Evolutionary conservation across 2,797 vertebrate genomes (phyloP).

Genomic region (Gobio occitaniae): DNA sequence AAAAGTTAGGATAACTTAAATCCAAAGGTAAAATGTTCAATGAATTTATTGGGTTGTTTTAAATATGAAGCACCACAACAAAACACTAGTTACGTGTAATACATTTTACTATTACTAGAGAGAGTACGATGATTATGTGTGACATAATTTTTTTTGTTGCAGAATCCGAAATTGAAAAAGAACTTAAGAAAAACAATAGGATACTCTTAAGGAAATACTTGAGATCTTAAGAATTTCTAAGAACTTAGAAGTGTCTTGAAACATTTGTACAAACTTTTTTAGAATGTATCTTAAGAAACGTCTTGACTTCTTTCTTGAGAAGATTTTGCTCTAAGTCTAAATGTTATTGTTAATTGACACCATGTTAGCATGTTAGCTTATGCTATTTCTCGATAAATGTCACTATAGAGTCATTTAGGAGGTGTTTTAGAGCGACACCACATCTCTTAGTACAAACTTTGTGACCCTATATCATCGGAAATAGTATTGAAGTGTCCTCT

Average conservation of each 20-base stretch:
- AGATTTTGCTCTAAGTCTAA: not conserved
- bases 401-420: not conserved
- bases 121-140: not conserved
- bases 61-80: not conserved
- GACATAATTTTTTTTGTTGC: not conserved
- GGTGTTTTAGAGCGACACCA: not conserved
- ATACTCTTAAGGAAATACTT: not conserved
- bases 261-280: not conserved
- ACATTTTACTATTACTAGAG: not conserved
- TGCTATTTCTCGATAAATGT: not conserved
- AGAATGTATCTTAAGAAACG: not conserved
- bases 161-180: not conserved
- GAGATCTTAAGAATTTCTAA: not conserved
- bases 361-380: not conserved
- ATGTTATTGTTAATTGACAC: not conserved
- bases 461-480: not conserved
- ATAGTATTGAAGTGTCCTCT: not conserved
- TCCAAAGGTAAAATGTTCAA: not conserved
- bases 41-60: not conserved
- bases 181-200: not conserved
- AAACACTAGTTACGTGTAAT: not conserved
- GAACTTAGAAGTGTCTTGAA: not conserved
- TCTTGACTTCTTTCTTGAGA: not conserved
- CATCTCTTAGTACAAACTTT: not conserved
- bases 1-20: not conserved